Percentiles rank a stretch among this genome's conserved stretches.
These are phyloP conservation scores for Micoletzkya japonica DNA, from an alignment of 2,888 invertebrate genomes.

Conservation along the genomic window DNA sequence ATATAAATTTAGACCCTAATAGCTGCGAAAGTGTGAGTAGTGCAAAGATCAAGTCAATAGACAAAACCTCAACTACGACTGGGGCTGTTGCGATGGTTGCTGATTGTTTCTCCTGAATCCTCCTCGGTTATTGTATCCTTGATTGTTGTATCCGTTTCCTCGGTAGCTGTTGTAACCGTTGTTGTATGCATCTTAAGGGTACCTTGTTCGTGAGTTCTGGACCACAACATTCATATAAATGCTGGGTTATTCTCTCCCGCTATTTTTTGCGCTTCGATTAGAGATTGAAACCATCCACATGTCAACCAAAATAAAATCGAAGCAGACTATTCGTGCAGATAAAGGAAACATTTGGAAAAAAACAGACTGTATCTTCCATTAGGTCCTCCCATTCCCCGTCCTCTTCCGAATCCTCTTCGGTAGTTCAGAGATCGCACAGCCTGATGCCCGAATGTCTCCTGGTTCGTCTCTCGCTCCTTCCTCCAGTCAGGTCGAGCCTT, in stretches of 20 bases:
- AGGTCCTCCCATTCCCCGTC: conserved; percentile 37
- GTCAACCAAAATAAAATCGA: neutral
- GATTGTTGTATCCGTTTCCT: conserved; percentile 26
- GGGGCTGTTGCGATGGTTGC: conserved; percentile 23
- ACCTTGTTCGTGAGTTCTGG: conserved; percentile 16
- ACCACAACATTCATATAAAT: conserved; percentile 5
- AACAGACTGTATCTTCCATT: conserved; percentile 32
- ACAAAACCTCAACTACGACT: neutral
- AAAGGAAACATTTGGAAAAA: neutral
- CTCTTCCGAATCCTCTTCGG: conserved; percentile 47
- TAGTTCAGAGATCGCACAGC: conserved; percentile 54
- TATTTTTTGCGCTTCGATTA: neutral
- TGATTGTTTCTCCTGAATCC: conserved; percentile 24
- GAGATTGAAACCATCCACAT: neutral
- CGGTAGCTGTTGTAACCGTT: conserved; percentile 35
- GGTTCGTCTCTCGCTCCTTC: conserved; percentile 61
- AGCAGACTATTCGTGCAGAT: neutral
- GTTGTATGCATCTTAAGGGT: conserved; percentile 5
- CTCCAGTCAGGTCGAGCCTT: conserved; percentile 61
- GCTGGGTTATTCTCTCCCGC: conserved; percentile 18
- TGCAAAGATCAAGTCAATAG: neutral
- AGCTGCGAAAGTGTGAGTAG: neutral
- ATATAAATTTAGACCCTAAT: neutral
- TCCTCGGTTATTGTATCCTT: conserved; percentile 35
- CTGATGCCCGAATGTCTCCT: conserved; percentile 62